Base-by-base conservation (phyloP, 2,113 vertebrate genomes). In the Raja brachyura region DNA sequence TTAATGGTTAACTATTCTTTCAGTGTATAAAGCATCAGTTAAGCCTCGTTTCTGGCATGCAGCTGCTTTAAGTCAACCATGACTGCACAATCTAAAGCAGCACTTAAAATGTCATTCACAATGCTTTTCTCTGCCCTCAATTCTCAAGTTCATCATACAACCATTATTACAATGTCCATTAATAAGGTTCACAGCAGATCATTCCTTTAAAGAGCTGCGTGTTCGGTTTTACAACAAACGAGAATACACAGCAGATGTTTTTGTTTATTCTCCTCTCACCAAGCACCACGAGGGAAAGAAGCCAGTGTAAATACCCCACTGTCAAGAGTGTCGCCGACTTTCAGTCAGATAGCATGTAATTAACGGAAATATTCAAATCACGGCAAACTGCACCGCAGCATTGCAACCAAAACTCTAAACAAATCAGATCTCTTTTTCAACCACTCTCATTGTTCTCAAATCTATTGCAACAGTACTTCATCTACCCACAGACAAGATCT, bases 121-220 rank as follows among this genome's bases (percentile, higher is more conserved):
- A 59, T 68, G 18, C 66, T 70, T 10, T 31, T 22, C n/a, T 39
- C 4, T 70, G 61, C 61, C 31, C 61, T 25, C 25, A 66, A 66
- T n/a, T 20, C 63, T 14, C 14, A 16, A 31, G 63, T 70, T 90
- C 88, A 70, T 90, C 66, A 68, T 31, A 70, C 6, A 90, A 48
- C 31, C 61, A 90, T 70, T 90, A 90, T 70, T 70, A 48, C 88
- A 9, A 33, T 90, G 63, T 48, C 9, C 63, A n/a, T 90, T 70
- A 22, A 33, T 70, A 90, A 33, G 88, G 88, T 90, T 90, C 61
- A 90, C 88, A 68, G 88, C n/a, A 68, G 16, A 68, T 90, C 63
- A 90, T 48, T 9, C 25, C 31, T 39, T 70, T 90, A 70, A 70
- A 70, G 66, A 90, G n/a, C 66, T 90, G 88, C 16, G 22, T 68